Base-by-base conservation (phyloP, 1,140 invertebrate genomes). In the Drosophila repleta region DNA sequence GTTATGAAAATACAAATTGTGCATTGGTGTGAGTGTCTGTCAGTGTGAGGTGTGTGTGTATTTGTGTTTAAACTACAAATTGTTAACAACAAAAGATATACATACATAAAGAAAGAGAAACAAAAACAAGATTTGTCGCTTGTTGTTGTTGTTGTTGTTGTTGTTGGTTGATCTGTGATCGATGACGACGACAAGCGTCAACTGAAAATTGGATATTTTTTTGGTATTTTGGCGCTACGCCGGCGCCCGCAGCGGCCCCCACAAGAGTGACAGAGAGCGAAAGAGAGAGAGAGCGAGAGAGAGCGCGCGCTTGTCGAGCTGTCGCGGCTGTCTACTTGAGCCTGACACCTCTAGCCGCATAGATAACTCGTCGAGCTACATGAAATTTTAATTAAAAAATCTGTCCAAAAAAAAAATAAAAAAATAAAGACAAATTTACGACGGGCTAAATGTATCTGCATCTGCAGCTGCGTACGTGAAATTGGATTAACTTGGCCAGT, bases 1-100 rank as follows among this genome's bases (percentile, higher is more conserved):
- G 82, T 87, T 87, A 87, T 87, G 83, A 87, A 87, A 88, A 85
- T 87, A 85, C 82, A 78, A 85, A 88, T 87, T 88, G 79, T 88
- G 63, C 37, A 70, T 78, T 43, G 7, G 39, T 43, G 39, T 43
- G 39, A 15, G 39, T 43, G 39, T 43, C 1, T 43, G 15, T 43
- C 5, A 67, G 69, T 69, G 77, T 78, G n/a, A 77, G 77, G 74
- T 78, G 80, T 87, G 81, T 85, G 56, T 82, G 57, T 78, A 79
- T 62, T 63, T 24, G 11, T 69, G 74, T 76, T 83, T 66, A 66
- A 79, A 74, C 17, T 56, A 57, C 20, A 52, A 66, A 45, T 24
- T 17, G 17, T 7, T 21, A 43, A 58, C n/a, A 35, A 52, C 32
- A 63, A 56, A 26, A 45, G 66, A 43, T 18, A 66, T 43, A 43